Base-by-base conservation (phyloP, 2,113 vertebrate species). In the Hyaena hyaena region DNA sequence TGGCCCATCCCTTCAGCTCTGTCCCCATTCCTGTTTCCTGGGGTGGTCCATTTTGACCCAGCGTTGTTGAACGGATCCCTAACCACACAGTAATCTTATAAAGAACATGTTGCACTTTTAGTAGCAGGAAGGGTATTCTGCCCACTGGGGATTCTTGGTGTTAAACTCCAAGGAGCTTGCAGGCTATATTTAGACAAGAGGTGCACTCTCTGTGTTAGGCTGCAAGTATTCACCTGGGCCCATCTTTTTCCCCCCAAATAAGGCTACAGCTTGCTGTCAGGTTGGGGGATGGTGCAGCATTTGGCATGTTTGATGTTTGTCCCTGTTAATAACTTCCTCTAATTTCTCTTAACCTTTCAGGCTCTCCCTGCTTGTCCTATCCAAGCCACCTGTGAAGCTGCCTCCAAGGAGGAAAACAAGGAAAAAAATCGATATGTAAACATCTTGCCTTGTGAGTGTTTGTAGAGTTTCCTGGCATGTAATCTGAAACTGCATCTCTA, bases 351-450 rank as follows among this genome's bases (percentile, higher is more conserved):
- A 97, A 45, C 61, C 35, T 16, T 95, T 48, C 97, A 99, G 99
- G 99, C 99, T 81, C 99, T 99, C 94, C 99, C 99, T 92, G 99
- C 99, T 0, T 99, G 99, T 97, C 99, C 99, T 77, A 99, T 99
- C 93, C 99, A 99, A 98, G 99, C 99, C 82, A 99, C 99, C 0
- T 99, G 99, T 93, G 99, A 99, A 93, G 99, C 99, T 83, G 99
- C 99, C 90, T 99, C 99, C 87, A 99, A 99, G 97, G 99, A 99
- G 97, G 99, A 99, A 98, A 99, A 99, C 98, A 99, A 99, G 98
- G 99, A 99, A 99, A 99, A 99, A 99, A 99, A 99, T 98, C 98
- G 99, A 99, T 99, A 99, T 0, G 99, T 99, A 96, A 99, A 99
- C 99, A 99, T 99, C 98, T 98, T 99, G 96, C 99, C 99, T 96